These are phyloP conservation scores for Mechanitis messenoides DNA, from an alignment of 2,888 invertebrate species.

Conservation along the genomic window DNA sequence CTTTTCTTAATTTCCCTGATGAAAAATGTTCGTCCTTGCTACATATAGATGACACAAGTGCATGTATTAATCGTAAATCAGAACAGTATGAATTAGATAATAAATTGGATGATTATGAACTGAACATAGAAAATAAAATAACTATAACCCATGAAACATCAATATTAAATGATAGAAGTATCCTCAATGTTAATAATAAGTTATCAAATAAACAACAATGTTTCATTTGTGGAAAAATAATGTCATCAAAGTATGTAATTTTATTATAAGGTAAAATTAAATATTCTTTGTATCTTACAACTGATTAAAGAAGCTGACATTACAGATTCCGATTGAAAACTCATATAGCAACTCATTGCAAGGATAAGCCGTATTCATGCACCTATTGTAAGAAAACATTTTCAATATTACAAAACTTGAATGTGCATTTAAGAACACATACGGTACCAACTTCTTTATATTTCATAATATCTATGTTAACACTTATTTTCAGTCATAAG, in stretches of 20 bases:
- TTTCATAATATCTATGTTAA: too few species aligned
- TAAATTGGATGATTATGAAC: constrained; percentile 14
- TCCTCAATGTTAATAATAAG: constrained; percentile 10
- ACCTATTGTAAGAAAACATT: constrained; percentile 62
- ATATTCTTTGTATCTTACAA: not conserved
- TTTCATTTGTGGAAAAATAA: constrained; percentile 70
- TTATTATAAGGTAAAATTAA: not conserved
- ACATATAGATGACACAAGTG: too few species aligned
- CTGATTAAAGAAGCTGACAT: constrained; percentile 13
- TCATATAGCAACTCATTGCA: constrained; percentile 62
- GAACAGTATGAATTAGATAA: not conserved
- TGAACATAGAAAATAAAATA: constrained; percentile 33
- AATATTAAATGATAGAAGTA: constrained; percentile 20
- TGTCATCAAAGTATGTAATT: constrained; percentile 61
- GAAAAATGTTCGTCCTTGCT: too few species aligned
- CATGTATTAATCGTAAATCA: not conserved
- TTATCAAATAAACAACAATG: constrained; percentile 45
- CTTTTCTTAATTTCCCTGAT: constrained; percentile 5
- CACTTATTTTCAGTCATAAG: too few species aligned
- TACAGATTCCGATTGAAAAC: constrained; percentile 66
- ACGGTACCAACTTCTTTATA: constrained; percentile 42
- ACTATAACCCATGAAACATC: constrained; percentile 2
- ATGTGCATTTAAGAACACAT: constrained; percentile 64
- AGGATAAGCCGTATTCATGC: constrained; percentile 58
- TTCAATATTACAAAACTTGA: constrained; percentile 59